Evolutionary conservation across 2,888 invertebrate species (phyloP).

Genomic region (Aproaerema taeniolella): DNA sequence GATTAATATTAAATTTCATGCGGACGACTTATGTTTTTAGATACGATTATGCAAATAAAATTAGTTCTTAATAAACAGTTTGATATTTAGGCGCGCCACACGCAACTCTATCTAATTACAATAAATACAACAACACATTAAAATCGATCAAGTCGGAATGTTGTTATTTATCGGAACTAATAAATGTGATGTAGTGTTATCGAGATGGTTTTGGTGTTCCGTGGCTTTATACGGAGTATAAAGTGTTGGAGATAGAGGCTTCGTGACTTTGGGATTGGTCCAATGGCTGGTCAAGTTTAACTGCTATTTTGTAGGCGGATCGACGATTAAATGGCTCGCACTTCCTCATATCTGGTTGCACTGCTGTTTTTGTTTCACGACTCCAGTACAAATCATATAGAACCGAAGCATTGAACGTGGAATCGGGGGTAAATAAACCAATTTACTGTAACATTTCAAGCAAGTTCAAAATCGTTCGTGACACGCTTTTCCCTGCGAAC

Average conservation of each 20-base stretch:
- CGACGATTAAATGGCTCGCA: no score
- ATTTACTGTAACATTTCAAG: no score
- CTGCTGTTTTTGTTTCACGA: no score
- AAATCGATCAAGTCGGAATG: conserved; percentile 70
- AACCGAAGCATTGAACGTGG: no score
- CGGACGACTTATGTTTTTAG: conserved; percentile 53
- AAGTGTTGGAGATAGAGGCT: no score
- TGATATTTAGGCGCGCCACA: conserved; percentile 45
- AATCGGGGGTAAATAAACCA: no score
- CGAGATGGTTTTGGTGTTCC: conserved; percentile 41
- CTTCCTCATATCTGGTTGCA: no score
- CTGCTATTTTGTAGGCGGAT: no score
- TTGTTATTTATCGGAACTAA: conserved; percentile 72
- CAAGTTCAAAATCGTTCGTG: no score
- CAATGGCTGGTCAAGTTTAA: no score
- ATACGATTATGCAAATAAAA: conserved; percentile 73
- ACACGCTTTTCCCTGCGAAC: no score
- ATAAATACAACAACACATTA: conserved; percentile 72
- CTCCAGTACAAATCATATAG: no score
- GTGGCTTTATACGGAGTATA: neutral
- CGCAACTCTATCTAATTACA: conserved; percentile 55
- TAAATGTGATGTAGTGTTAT: conserved; percentile 73
- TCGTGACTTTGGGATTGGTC: neutral
- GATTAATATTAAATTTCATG: conserved; percentile 70
- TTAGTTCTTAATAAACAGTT: conserved; percentile 72